Base-by-base conservation (phyloP, 1,140 invertebrate genomes). In the Leptinotarsa undecemlineata region DNA sequence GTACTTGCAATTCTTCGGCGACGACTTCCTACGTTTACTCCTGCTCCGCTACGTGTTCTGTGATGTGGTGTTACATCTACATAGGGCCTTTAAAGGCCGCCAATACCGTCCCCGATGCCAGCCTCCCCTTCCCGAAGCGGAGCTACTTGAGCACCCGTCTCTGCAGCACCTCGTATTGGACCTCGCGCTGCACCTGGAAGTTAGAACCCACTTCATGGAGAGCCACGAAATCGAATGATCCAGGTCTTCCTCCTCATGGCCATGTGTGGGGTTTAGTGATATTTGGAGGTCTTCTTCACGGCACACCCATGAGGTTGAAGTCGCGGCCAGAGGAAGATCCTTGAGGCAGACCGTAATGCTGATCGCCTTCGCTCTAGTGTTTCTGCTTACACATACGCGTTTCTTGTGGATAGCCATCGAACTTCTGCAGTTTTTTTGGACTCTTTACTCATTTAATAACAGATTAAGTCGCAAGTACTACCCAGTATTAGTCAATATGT, bases 41-140 rank as follows among this genome's bases (percentile, higher is more conserved):
- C 87, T 98, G 72, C 88, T 98, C 68, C 90, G 96, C 68, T 98
- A 95, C 86, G 91, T 98, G 73, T 98, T 98, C 88, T 98, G 96
- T 88, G 94, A 95, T 87, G 92, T 95, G 80, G 92, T 94, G 48
- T 86, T 98, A 72, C 91, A 94, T 75, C 86, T 96, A 80, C 96
- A 98, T 86, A 90, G 94, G 73, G 91, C 91, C 61, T 93, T 93
- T 83, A 88, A 95, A 81, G 91, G 94, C 48, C 90, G 94, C 1
- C 92, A 94, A 78, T 95, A 93, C 85, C 90, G 94, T 81, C 95
- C 96, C 0, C 89, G 93, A 14, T 93, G 93, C 78, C 92, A 95
- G 81, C 96, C 96, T 19, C 89, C 92, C 3, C 85, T 98, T 74
- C 96, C 96, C 14, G 95, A 96, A 75, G 90, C 91, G 57, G 96